Evolutionary conservation across 2,888 invertebrate genomes (phyloP).

Genomic region (Timandra comae): DNA sequence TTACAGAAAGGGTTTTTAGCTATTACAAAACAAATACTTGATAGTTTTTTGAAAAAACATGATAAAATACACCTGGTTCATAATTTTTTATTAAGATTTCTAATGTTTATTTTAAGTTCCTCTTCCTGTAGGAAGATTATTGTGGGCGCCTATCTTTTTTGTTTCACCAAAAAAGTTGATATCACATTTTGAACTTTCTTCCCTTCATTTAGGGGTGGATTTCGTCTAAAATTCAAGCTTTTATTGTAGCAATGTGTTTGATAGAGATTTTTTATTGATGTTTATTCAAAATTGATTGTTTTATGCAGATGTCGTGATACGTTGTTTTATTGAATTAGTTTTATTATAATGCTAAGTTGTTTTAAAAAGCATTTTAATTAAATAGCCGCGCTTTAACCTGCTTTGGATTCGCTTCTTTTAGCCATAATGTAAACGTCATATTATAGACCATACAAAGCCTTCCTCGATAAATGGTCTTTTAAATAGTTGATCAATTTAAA

Average conservation of each 20-base stretch:
- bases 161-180: conserved; percentile 29
- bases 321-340: background rate
- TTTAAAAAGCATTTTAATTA: no score
- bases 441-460: no score
- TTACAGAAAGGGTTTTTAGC: conserved; percentile 22
- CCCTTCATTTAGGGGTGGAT: conserved; percentile 22
- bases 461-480: no score
- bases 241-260: conserved; percentile 62
- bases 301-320: conserved; percentile 56
- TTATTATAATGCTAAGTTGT: no score
- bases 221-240: conserved; percentile 26
- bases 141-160: conserved; percentile 61
- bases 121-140: conserved; percentile 73
- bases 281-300: conserved; percentile 53
- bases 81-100: conserved; percentile 50
- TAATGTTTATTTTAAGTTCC: conserved; percentile 71
- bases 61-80: conserved; percentile 59
- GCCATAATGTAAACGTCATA: no score
- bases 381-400: no score
- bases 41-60: conserved; percentile 56
- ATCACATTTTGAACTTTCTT: conserved; percentile 27
- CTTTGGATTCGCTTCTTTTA: no score
- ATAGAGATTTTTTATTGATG: conserved; percentile 42
- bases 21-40: conserved; percentile 49
- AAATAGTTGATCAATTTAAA: no score